Percentiles rank a stretch among this genome's conserved stretches.
Evolutionary conservation across 1,140 invertebrate species (phyloP).

Genomic region (Drosophila mojavensis): DNA sequence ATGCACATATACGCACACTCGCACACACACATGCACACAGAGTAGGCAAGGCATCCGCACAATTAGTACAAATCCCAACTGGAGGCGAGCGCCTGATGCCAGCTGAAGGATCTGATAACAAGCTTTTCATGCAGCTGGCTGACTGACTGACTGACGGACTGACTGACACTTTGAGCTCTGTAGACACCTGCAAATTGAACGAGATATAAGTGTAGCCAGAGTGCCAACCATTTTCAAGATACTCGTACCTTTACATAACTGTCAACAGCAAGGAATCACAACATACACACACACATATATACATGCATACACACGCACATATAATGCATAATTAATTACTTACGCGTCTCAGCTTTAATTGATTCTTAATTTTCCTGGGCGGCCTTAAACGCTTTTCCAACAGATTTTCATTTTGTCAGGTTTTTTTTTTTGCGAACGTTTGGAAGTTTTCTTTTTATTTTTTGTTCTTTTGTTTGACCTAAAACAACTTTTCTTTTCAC

Average conservation of each 20-base stretch:
- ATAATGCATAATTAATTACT: slow-evolving; percentile 39
- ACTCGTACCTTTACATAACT: slow-evolving; percentile 36
- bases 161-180: slow-evolving; percentile 13
- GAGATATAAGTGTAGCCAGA: slow-evolving; percentile 3
- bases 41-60: slow-evolving; percentile 26
- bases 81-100: slow-evolving; percentile 13
- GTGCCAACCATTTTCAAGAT: not conserved
- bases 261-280: not conserved
- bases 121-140: slow-evolving; percentile 25
- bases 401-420: slow-evolving; percentile 37
- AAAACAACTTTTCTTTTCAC: slow-evolving; percentile 46
- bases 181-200: slow-evolving; percentile 12
- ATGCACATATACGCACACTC: slow-evolving; percentile 7
- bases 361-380: slow-evolving; percentile 13
- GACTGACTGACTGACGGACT: not conserved
- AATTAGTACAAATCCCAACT: slow-evolving; percentile 37
- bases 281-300: not conserved
- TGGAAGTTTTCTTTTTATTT: slow-evolving; percentile 1
- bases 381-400: slow-evolving; percentile 24
- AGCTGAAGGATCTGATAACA: slow-evolving; percentile 55
- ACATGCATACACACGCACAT: not conserved
- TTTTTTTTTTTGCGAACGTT: not conserved
- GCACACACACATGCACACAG: not conserved
- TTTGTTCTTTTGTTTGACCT: slow-evolving; percentile 50
- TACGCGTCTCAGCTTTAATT: slow-evolving; percentile 37